Conservation (phyloP, 2,888 invertebrate species). For the Xylota segnis region DNA sequence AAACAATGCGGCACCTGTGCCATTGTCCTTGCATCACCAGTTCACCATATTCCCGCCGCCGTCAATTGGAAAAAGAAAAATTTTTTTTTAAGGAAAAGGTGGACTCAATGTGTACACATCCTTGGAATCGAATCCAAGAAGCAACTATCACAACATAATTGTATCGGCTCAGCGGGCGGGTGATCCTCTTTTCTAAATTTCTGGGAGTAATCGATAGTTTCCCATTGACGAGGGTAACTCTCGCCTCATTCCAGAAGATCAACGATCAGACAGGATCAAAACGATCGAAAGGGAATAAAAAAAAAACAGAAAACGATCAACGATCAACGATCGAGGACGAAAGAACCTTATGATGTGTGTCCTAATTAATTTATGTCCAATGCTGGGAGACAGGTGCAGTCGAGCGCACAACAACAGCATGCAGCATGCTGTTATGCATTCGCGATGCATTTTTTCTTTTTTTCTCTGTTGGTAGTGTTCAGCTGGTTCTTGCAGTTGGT, state of each 20-base stretch:
- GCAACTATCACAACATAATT: conserved; percentile 72
- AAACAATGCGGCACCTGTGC: conserved; percentile 74
- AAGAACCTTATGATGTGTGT: conserved; percentile 76
- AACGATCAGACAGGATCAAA: conserved; percentile 34
- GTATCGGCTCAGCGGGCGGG: conserved; percentile 72
- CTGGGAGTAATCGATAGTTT: conserved; percentile 71
- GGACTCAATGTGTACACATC: conserved; percentile 34
- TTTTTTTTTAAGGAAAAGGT: conserved; percentile 42
- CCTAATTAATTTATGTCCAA: conserved; percentile 77
- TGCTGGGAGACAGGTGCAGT: conserved; percentile 73
- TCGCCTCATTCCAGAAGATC: conserved; percentile 18
- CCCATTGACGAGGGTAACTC: conserved; percentile 65
- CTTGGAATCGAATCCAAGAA: conserved; percentile 37
- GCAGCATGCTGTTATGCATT: conserved; percentile 69
- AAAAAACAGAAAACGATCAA: neutral
- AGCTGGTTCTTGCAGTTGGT: conserved; percentile 69
- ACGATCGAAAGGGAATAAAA: neutral
- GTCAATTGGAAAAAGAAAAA: conserved; percentile 47
- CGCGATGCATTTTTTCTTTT: conserved; percentile 66
- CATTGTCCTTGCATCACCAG: conserved; percentile 59
- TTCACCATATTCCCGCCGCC: conserved; percentile 46
- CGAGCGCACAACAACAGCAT: conserved; percentile 50
- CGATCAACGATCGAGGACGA: conserved; percentile 57
- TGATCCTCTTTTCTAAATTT: conserved; percentile 30
- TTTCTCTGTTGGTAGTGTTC: conserved; percentile 14